Evolutionary conservation across 2,797 vertebrate genomes (phyloP).

Genomic region (Poeciliopsis paucimaculata): DNA sequence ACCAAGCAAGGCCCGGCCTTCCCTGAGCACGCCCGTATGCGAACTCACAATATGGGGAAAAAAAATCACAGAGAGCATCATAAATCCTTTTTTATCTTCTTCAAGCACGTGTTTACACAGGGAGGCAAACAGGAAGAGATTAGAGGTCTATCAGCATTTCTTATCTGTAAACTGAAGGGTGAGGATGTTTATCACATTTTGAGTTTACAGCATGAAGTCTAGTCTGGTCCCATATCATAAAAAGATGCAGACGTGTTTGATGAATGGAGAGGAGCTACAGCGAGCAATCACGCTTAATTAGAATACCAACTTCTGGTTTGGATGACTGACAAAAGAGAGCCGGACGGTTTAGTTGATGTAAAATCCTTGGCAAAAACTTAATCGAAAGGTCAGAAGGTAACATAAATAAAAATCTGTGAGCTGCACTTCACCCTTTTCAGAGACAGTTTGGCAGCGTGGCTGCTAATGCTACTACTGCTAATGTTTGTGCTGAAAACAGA

Average conservation of each 20-base stretch:
- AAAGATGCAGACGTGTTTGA: not conserved
- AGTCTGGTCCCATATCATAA: not conserved
- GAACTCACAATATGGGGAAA: not conserved
- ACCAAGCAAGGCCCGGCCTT: conserved; percentile 80
- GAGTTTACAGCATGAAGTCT: conserved; percentile 2
- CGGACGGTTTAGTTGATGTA: not conserved
- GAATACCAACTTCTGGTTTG: conserved; percentile 3
- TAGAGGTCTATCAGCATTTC: conserved; percentile 1
- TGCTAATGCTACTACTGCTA: no score
- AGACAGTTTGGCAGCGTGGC: not conserved
- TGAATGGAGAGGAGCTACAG: not conserved
- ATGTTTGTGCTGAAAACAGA: no score
- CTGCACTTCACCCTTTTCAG: not conserved
- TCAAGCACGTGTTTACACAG: not conserved
- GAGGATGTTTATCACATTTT: conserved; percentile 7
- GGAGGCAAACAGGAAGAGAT: conserved; percentile 23
- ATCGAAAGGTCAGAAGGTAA: not conserved
- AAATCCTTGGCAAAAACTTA: not conserved
- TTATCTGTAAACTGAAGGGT: not conserved
- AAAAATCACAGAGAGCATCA: not conserved
- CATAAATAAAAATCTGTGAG: not conserved
- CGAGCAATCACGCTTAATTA: not conserved
- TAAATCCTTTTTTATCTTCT: conserved; percentile 2
- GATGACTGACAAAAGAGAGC: not conserved
- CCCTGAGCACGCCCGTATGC: conserved; percentile 78